Percentiles rank a stretch among this genome's conserved stretches.
Evolutionary conservation across 1,140 invertebrate genomes (phyloP).

Genomic region (Cotesia chilonis): DNA sequence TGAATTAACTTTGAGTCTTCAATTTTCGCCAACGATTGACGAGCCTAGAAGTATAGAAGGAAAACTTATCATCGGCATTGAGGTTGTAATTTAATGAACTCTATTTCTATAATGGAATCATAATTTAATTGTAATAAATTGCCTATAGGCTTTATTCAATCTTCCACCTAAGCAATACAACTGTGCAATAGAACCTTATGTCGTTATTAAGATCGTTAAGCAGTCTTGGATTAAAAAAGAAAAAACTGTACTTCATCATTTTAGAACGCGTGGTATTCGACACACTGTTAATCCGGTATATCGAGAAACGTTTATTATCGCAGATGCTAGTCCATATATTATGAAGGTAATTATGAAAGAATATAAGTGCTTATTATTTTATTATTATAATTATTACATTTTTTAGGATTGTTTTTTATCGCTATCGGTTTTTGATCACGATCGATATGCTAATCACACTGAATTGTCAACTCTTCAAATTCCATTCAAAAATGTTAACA

Average conservation of each 20-base stretch:
- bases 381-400: slow-evolving; percentile 21
- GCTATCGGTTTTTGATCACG: slow-evolving; percentile 57
- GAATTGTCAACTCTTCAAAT: slow-evolving; percentile 59
- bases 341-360: slow-evolving; percentile 53
- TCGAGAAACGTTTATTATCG: slow-evolving; percentile 61
- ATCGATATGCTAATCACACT: slow-evolving; percentile 62
- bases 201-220: slow-evolving; percentile 58
- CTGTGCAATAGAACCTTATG: slow-evolving; percentile 61
- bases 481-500: slow-evolving; percentile 55
- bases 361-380: slow-evolving; percentile 27
- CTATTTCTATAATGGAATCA: neutral
- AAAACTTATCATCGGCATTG: slow-evolving; percentile 62
- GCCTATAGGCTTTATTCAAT: slow-evolving; percentile 54
- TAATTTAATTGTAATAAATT: neutral
- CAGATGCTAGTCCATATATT: slow-evolving; percentile 55
- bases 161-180: slow-evolving; percentile 64
- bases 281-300: slow-evolving; percentile 62
- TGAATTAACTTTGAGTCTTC: slow-evolving; percentile 59
- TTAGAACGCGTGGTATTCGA: slow-evolving; percentile 58
- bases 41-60: slow-evolving; percentile 44
- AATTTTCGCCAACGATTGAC: slow-evolving; percentile 56
- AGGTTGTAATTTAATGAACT: slow-evolving; percentile 47
- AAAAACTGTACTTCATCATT: slow-evolving; percentile 58
- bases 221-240: slow-evolving; percentile 60
- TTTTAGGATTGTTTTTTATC: slow-evolving; percentile 61